These are phyloP conservation scores for Percopsis transmontana DNA, from an alignment of 2,113 vertebrate genomes.

Conservation along the genomic window DNA sequence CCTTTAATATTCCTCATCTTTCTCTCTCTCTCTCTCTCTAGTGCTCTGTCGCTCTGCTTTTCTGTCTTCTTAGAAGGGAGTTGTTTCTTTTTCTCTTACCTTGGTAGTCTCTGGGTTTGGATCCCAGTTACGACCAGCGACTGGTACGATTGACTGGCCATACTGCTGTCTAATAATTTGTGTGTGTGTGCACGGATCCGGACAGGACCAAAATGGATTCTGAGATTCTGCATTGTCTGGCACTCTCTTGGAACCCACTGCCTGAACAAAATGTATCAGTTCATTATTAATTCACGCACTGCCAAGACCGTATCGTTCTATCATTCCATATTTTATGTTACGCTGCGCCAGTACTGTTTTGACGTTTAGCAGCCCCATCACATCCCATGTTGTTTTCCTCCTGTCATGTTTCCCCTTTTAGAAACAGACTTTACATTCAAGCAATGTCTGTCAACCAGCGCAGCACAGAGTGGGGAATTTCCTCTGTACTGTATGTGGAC, in stretches of 20 bases:
- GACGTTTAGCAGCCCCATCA: constrained; percentile 30
- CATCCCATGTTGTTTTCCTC: not conserved
- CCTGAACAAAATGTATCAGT: constrained; percentile 36
- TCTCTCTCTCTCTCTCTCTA: constrained; percentile 14
- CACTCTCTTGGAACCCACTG: constrained; percentile 19
- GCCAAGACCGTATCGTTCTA: constrained; percentile 48
- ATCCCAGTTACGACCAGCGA: constrained; percentile 34
- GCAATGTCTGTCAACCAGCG: constrained; percentile 13
- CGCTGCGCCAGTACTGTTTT: constrained; percentile 45
- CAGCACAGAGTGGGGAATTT: constrained; percentile 5
- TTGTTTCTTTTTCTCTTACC: constrained; percentile 39
- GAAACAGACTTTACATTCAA: constrained; percentile 11
- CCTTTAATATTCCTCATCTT: constrained; percentile 23
- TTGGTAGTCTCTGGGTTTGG: constrained; percentile 45
- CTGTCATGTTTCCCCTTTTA: constrained; percentile 1
- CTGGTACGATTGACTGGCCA: constrained; percentile 33
- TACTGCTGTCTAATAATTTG: constrained; percentile 17
- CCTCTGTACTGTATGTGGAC: constrained; percentile 4
- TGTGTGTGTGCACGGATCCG: constrained; percentile 8
- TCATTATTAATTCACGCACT: constrained; percentile 63
- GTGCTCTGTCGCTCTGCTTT: not conserved
- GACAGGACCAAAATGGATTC: not conserved
- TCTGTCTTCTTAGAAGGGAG: constrained; percentile 12
- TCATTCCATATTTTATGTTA: constrained; percentile 55
- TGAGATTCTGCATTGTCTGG: not conserved